Evolutionary conservation across 2,113 vertebrate genomes (phyloP).

Genomic region (Laticauda colubrina): DNA sequence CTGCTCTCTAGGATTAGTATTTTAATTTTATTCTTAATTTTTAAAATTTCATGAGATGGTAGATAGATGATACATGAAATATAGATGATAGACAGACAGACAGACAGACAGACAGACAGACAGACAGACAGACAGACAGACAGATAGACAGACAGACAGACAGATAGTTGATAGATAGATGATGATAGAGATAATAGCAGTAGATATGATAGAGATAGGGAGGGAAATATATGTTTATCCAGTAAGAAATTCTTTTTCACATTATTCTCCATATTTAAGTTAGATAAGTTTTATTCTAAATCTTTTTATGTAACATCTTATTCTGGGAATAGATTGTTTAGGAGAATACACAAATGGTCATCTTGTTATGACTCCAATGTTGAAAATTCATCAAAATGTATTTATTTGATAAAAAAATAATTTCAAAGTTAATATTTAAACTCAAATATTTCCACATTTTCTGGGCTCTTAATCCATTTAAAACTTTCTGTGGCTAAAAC

Average conservation of each 20-base stretch:
- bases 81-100: too few relatives aligned
- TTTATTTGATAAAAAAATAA: background rate
- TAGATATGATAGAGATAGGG: background rate
- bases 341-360: background rate
- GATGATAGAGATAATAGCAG: background rate
- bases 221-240: background rate
- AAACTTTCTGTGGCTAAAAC: background rate
- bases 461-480: background rate
- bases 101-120: too few relatives aligned
- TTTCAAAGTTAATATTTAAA: background rate
- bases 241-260: background rate
- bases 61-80: background rate
- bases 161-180: too few relatives aligned
- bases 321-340: background rate
- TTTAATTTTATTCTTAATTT: background rate
- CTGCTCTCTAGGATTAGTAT: background rate
- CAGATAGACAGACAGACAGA: too few relatives aligned
- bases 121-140: too few relatives aligned
- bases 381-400: background rate
- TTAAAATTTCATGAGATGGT: background rate
- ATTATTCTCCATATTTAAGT: background rate
- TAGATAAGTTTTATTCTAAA: background rate
- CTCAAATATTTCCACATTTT: background rate
- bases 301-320: background rate
- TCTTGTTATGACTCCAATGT: background rate